Conservation (phyloP, 2,888 invertebrate genomes). For the Amblyteles armatorius region DNA sequence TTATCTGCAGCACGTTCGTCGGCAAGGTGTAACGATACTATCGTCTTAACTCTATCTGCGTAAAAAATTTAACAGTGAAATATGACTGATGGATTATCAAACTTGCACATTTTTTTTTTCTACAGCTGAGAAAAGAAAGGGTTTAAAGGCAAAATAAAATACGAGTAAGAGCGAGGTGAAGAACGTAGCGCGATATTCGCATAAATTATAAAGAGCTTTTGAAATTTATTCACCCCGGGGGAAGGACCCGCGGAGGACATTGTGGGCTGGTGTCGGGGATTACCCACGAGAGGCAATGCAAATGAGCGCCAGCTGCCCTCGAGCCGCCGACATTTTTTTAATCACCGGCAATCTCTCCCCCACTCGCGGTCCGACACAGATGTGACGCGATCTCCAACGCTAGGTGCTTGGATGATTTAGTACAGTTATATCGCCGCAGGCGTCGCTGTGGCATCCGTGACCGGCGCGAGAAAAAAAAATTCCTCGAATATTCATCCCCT, state of each 20-base stretch:
- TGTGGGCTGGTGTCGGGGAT: conserved; percentile 7
- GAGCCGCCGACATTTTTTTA: conserved; percentile 48
- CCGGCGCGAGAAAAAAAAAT: conserved; percentile 13
- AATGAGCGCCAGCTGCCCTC: conserved; percentile 46
- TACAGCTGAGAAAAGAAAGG: neutral
- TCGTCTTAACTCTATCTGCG: neutral
- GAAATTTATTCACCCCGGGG: conserved; percentile 36
- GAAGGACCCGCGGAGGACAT: conserved; percentile 26
- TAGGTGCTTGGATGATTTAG: neutral
- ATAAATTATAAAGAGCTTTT: conserved; percentile 11
- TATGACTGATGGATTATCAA: neutral
- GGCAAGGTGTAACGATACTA: neutral
- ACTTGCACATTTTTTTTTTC: neutral
- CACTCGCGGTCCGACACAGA: conserved; percentile 9
- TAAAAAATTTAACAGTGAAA: neutral
- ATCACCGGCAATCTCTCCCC: conserved; percentile 28
- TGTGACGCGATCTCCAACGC: conserved; percentile 32
- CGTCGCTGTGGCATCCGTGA: conserved; percentile 6
- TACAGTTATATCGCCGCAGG: conserved; percentile 1
- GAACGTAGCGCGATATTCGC: conserved; percentile 24
- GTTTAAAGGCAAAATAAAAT: neutral
- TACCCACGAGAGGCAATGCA: conserved; percentile 32
- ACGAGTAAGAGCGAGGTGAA: neutral
- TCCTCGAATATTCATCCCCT: conserved; percentile 60
- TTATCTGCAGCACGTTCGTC: conserved; percentile 49